phyloP scores from a whole-genome alignment of 2,888 invertebrate genomes.

The Helicoverpa assulta region DNA sequence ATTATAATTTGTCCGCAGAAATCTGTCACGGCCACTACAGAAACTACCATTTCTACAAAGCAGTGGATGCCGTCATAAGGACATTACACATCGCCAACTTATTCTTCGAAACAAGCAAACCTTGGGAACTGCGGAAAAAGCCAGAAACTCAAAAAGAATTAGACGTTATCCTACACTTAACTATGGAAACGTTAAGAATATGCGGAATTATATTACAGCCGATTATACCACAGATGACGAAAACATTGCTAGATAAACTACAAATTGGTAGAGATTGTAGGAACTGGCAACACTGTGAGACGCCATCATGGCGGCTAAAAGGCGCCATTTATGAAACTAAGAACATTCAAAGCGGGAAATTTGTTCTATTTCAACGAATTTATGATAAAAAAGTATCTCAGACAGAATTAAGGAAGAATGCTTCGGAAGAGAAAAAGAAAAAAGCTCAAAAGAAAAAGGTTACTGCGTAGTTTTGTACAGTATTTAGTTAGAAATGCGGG shows the following conservation, averaged over 20 bases:
- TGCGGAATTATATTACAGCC: conserved; percentile 94
- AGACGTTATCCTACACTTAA: conserved; percentile 94
- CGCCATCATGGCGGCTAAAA: conserved; percentile 81
- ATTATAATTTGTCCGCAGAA: conserved; percentile 77
- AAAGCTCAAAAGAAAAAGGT: conserved; percentile 74
- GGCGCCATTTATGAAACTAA: conserved; percentile 82
- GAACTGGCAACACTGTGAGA: conserved; percentile 80
- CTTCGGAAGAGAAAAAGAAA: conserved; percentile 38
- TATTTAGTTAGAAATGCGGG: conserved; percentile 35
- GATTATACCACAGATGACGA: conserved; percentile 94
- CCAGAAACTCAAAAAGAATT: conserved; percentile 90
- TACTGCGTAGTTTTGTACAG: conserved; percentile 56
- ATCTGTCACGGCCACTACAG: conserved; percentile 92
- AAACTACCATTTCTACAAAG: conserved; percentile 95
- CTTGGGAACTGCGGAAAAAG: conserved; percentile 95
- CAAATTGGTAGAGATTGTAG: conserved; percentile 78
- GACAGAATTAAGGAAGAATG: conserved; percentile 12
- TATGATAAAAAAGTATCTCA: conserved; percentile 75
- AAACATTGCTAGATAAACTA: conserved; percentile 93
- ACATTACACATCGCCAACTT: conserved; percentile 94
- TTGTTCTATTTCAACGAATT: conserved; percentile 84
- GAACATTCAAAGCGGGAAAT: conserved; percentile 82
- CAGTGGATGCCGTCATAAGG: conserved; percentile 93
- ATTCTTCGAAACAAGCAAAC: conserved; percentile 96
- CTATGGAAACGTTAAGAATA: conserved; percentile 96